Conservation (phyloP, 2,113 vertebrate species). For the Gyps fulvus region DNA sequence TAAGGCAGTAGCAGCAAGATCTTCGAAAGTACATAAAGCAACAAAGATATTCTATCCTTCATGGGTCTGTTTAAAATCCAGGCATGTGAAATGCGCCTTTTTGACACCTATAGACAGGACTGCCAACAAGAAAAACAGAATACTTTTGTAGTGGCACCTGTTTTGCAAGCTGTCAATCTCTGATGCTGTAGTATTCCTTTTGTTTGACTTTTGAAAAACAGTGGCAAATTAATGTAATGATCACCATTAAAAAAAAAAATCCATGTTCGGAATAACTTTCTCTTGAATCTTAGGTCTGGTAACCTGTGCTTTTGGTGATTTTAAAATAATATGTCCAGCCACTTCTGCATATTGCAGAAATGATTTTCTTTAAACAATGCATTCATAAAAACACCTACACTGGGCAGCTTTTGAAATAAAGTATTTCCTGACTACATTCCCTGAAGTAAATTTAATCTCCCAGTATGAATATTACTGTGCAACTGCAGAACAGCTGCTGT, state of each 20-base stretch:
- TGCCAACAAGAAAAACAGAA: not conserved
- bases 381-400: not conserved
- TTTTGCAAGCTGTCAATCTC: not conserved
- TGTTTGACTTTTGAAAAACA: not conserved
- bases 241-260: not conserved
- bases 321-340: not conserved
- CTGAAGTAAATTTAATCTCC: not conserved
- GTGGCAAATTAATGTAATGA: not conserved
- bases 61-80: not conserved
- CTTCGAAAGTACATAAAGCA: not conserved
- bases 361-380: not conserved
- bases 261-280: not conserved
- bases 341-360: not conserved
- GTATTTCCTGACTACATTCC: not conserved
- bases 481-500: not conserved
- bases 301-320: not conserved
- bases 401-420: not conserved
- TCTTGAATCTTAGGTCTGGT: not conserved
- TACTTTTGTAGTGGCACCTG: not conserved
- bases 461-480: not conserved
- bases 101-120: not conserved
- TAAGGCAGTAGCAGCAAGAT: not conserved
- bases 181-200: not conserved
- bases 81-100: not conserved
- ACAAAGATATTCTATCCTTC: not conserved